These are phyloP conservation scores for Andrena chrysosceles DNA, from an alignment of 2,888 invertebrate species.

Conservation along the genomic window DNA sequence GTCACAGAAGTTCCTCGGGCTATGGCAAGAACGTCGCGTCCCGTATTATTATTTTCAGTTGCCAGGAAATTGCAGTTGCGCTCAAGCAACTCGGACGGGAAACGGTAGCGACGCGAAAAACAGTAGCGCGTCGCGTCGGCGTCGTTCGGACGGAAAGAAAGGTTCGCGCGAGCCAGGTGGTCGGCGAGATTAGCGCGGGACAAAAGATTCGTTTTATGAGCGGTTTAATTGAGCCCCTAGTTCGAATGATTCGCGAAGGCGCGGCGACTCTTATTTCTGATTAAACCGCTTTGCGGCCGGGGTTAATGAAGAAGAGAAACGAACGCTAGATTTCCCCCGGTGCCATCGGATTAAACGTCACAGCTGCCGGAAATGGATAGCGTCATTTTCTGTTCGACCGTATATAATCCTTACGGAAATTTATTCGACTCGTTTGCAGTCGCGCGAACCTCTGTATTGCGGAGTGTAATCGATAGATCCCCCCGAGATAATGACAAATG, in stretches of 20 bases:
- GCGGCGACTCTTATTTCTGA: slow-evolving; percentile 35
- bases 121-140: too few species aligned
- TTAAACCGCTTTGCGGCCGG: slow-evolving; percentile 41
- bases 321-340: slow-evolving; percentile 68
- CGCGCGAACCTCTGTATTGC: slow-evolving; percentile 26
- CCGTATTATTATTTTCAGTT: too few species aligned
- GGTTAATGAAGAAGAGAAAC: slow-evolving; percentile 50
- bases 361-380: slow-evolving; percentile 68
- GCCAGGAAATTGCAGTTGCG: too few species aligned
- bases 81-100: too few species aligned
- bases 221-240: slow-evolving; percentile 36
- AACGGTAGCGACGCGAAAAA: too few species aligned
- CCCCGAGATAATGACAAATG: slow-evolving; percentile 44
- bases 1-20: too few species aligned
- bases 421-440: slow-evolving; percentile 60
- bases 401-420: slow-evolving; percentile 65
- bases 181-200: slow-evolving; percentile 3
- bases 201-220: slow-evolving; percentile 28
- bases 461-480: slow-evolving; percentile 37
- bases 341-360: slow-evolving; percentile 70
- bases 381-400: slow-evolving; percentile 62
- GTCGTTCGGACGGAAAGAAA: neutral
- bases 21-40: too few species aligned
- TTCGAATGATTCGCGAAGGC: slow-evolving; percentile 18
- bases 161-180: slow-evolving; percentile 5